phyloP scores from a whole-genome alignment of 2,113 vertebrate species.

The Oryzias celebensis region DNA sequence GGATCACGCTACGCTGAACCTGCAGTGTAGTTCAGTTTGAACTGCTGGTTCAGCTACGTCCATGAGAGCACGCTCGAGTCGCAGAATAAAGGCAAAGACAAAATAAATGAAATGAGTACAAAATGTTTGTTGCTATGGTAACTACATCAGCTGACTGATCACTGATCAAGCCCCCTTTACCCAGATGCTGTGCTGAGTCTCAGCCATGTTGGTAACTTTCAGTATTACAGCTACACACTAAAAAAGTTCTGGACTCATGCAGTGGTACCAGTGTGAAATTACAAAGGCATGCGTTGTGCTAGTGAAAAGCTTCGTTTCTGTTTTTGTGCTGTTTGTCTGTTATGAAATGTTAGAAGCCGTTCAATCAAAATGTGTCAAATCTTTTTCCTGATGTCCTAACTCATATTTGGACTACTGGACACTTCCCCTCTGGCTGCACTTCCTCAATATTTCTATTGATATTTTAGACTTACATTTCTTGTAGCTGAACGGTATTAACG shows the following conservation, averaged over 20 bases:
- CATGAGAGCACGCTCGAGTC: not conserved
- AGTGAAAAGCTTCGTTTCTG: slow-evolving; percentile 4
- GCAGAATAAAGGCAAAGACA: slow-evolving; percentile 6
- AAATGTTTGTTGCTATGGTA: too few species aligned
- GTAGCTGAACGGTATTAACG: too few species aligned
- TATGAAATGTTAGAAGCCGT: slow-evolving; percentile 42
- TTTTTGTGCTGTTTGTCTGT: slow-evolving; percentile 28
- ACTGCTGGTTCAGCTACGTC: not conserved
- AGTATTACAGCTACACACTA: slow-evolving; percentile 16
- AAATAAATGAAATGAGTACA: not conserved
- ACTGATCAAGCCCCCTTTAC: slow-evolving; percentile 2
- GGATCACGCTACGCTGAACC: too few species aligned
- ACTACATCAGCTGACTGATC: slow-evolving; percentile 8
- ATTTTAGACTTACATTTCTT: too few species aligned
- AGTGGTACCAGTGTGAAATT: slow-evolving; percentile 1
- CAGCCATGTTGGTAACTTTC: slow-evolving; percentile 26
- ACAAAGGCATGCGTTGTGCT: slow-evolving; percentile 6
- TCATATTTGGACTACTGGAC: too few species aligned
- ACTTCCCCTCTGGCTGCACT: too few species aligned
- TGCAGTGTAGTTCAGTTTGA: not conserved
- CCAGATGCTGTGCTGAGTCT: slow-evolving; percentile 6
- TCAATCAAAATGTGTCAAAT: slow-evolving; percentile 23
- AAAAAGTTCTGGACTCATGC: slow-evolving; percentile 22
- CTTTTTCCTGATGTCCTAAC: not conserved
- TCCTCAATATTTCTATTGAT: too few species aligned